Conservation (phyloP, 2,888 invertebrate species). For the Thereva unica region DNA sequence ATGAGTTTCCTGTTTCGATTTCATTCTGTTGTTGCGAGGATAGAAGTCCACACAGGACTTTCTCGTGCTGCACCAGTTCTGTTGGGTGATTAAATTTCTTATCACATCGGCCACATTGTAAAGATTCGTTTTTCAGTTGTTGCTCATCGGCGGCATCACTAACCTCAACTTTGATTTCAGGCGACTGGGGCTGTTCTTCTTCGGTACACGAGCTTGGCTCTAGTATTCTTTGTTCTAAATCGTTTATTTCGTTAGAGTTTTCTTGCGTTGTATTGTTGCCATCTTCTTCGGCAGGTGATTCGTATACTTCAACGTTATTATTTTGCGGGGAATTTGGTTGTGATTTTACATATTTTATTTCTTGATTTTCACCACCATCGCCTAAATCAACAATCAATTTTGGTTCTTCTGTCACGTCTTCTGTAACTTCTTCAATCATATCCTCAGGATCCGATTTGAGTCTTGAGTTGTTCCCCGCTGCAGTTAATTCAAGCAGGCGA, state of each 20-base stretch:
- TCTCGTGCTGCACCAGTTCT: constrained; percentile 74
- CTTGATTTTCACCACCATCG: constrained; percentile 62
- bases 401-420: constrained; percentile 62
- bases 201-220: constrained; percentile 56
- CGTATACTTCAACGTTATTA: constrained; percentile 54
- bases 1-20: constrained; percentile 37
- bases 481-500: constrained; percentile 54
- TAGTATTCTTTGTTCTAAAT: constrained; percentile 29
- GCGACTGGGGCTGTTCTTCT: constrained; percentile 49
- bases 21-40: constrained; percentile 64
- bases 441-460: constrained; percentile 63
- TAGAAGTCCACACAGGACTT: constrained; percentile 62
- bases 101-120: constrained; percentile 65
- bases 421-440: constrained; percentile 65
- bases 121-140: constrained; percentile 51
- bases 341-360: constrained; percentile 50
- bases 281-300: constrained; percentile 63
- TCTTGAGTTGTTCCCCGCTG: constrained; percentile 48
- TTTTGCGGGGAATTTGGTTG: constrained; percentile 46
- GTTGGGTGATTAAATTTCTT: constrained; percentile 64
- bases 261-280: constrained; percentile 37
- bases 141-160: constrained; percentile 38
- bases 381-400: constrained; percentile 74
- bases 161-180: constrained; percentile 41
- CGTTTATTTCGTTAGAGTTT: constrained; percentile 37